Percentiles rank a stretch among this genome's conserved stretches.
Conservation (phyloP, 2,888 invertebrate species). For the Trissonchulus latispiculum region DNA sequence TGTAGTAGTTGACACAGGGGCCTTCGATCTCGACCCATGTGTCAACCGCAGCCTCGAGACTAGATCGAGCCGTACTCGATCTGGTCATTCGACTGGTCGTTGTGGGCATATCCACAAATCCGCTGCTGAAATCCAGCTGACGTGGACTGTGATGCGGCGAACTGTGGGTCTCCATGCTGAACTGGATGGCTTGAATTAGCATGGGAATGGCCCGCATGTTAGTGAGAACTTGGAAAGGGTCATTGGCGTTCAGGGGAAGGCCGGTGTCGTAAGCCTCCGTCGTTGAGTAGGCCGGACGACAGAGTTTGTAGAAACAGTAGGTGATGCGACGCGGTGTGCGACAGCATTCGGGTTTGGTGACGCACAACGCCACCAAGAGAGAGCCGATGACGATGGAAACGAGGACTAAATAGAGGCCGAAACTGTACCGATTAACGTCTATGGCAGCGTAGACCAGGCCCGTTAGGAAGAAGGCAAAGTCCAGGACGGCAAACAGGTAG, state of each 20-base stretch:
- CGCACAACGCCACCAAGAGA: background rate
- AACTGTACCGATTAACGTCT: conserved; percentile 11
- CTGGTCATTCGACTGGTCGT: background rate
- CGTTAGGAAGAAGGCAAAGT: background rate
- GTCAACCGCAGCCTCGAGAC: background rate
- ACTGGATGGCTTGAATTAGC: conserved; percentile 8
- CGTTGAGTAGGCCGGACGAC: background rate
- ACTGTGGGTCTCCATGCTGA: background rate
- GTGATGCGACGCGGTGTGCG: background rate
- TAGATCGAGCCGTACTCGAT: background rate
- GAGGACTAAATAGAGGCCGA: conserved; percentile 6
- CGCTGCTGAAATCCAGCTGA: background rate
- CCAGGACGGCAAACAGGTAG: background rate
- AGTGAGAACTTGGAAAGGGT: background rate
- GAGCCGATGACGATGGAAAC: background rate
- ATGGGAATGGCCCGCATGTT: background rate
- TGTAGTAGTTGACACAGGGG: background rate
- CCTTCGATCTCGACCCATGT: background rate
- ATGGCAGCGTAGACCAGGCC: background rate
- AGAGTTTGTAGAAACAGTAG: background rate
- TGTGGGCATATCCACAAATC: background rate
- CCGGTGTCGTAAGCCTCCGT: no score
- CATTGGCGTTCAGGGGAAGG: background rate
- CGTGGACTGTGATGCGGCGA: background rate
- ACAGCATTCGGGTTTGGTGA: background rate